Evolutionary conservation across 2,797 vertebrate species (phyloP), one percentile per base, ranked within the genome.

Genomic region (Coranthus polyacanthus): DNA sequence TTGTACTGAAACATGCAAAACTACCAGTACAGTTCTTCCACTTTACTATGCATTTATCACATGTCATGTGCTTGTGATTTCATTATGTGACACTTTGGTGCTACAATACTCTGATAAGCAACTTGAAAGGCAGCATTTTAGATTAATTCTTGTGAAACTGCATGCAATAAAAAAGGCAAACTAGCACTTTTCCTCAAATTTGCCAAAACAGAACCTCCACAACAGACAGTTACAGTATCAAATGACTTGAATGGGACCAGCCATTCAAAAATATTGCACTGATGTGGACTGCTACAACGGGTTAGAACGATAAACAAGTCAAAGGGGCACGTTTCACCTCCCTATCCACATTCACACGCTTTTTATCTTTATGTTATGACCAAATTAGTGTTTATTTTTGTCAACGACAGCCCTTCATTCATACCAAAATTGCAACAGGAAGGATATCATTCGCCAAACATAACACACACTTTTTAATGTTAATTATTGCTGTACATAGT

Each of bases 241-340:
- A 47, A 67, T 9, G 36, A 57, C 41, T 77, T 45, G 47, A 79
- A 36, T 24, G 61, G 69, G 26, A 49, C 24, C 68, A 63, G 41
- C 46, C 49, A 59, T 67, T 68, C 53, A 58, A 68, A 65, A 44
- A 64, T 86, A 85, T 81, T 93, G 90, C 92, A 91, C 92, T 93
- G 89, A 91, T 81, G 65, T 75, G 39, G 81, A 63, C 84, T 75
- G 67, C 54, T 26, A 39, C 18, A 15, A 44, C 44, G 63, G 57
- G 18, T 74, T 36, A 20, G 11, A 79, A 36, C 32, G 39, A 53
- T 3, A 49, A 63, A 47, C 46, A 46, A 26, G 39, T 57, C 46
- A 46, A 75, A 51, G 18, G 34, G 50, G 16, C 37, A 1, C 29
- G n/a, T 62, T 50, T 62, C 22, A n/a, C 29, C 34, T 60, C 36